phyloP scores from a whole-genome alignment of 2,797 vertebrate species.

The Bucorvus abyssinicus region DNA sequence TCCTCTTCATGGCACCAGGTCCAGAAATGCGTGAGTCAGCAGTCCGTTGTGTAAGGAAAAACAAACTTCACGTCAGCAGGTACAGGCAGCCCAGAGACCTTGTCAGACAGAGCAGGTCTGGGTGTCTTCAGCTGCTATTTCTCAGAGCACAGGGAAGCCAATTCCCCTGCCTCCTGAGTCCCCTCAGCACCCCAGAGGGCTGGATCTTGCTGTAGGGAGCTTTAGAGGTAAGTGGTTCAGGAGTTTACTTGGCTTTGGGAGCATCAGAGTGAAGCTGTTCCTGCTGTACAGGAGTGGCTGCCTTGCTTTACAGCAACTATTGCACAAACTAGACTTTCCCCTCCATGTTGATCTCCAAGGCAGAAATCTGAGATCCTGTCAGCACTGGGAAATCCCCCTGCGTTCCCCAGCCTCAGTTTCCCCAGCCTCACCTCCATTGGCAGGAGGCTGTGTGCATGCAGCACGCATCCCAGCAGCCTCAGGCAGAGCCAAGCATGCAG shows the following conservation, averaged over 20 bases:
- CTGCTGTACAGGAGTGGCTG: background rate
- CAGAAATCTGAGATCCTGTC: background rate
- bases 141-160: background rate
- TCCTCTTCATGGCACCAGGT: background rate
- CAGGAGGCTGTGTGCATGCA: background rate
- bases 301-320: background rate
- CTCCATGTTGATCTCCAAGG: background rate
- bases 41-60: background rate
- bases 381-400: background rate
- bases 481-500: background rate
- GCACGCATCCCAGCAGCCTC: background rate
- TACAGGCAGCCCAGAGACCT: background rate
- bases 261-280: background rate
- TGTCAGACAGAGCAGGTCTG: background rate
- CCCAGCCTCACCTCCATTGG: background rate
- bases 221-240: background rate
- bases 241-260: background rate
- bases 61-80: rapidly evolving
- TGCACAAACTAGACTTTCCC: background rate
- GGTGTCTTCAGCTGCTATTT: background rate
- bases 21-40: background rate
- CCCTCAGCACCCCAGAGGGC: background rate
- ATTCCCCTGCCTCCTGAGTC: rapidly evolving
- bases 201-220: background rate
- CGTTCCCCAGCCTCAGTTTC: background rate